phyloP scores from a whole-genome alignment of 2,797 vertebrate species.

The Danionella dracula region DNA sequence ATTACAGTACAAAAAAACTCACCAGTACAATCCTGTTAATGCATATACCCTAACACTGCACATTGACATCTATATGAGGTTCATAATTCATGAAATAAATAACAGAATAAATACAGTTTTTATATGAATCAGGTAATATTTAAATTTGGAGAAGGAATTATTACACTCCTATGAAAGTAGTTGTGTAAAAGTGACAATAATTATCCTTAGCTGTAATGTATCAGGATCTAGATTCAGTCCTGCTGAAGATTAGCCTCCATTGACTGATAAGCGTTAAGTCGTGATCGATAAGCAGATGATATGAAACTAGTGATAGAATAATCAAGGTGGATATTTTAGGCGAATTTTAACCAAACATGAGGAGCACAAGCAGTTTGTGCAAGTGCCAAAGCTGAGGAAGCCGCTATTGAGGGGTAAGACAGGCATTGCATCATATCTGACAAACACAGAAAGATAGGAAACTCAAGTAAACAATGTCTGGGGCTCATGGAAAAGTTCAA shows the following conservation, averaged over 20 bases:
- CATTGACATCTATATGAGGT: no score
- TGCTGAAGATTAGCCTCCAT: conserved; percentile 67
- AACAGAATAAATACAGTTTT: no score
- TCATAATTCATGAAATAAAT: no score
- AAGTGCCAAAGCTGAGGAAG: conserved; percentile 2
- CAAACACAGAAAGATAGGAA: conserved; percentile 36
- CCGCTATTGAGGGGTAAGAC: conserved; percentile 4
- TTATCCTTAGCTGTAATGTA: conserved; percentile 60
- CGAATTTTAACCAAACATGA: not conserved
- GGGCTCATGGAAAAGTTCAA: conserved; percentile 1
- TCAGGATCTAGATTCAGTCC: conserved; percentile 62
- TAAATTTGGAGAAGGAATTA: no score
- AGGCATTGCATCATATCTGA: conserved; percentile 11
- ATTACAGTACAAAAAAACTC: no score
- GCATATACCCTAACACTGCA: no score
- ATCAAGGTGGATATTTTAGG: not conserved
- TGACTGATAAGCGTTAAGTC: conserved; percentile 65
- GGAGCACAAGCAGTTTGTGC: not conserved
- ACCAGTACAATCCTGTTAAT: no score
- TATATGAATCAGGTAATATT: no score
- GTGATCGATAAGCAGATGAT: conserved; percentile 63
- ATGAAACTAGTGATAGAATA: conserved; percentile 48
- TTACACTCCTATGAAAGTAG: no score
- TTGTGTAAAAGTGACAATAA: conserved; percentile 67
- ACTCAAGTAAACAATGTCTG: conserved; percentile 11